Percentiles rank a stretch among this genome's conserved stretches.
Evolutionary conservation across 1,140 invertebrate genomes (phyloP).

Genomic region (Drosophila oshimai): DNA sequence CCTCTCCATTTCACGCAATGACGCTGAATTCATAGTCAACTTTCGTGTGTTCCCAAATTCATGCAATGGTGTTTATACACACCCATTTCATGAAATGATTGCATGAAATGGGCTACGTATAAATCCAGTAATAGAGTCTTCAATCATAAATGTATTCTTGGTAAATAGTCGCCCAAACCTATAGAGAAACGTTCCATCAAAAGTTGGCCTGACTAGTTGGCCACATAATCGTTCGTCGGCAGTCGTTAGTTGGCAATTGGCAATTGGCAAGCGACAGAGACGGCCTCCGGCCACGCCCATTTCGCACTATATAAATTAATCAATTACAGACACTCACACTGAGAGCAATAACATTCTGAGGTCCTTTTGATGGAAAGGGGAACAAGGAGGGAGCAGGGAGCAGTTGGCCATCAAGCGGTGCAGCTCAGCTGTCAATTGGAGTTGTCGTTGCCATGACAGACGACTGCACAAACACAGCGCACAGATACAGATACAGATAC

Average conservation of each 20-base stretch:
- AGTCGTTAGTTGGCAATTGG: background rate
- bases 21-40: too few relatives aligned
- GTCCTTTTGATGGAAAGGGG: constrained; percentile 36
- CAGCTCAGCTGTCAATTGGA: constrained; percentile 70
- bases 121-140: too few relatives aligned
- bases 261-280: constrained; percentile 1
- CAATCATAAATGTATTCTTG: background rate
- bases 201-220: background rate
- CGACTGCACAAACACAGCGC: constrained; percentile 54
- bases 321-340: constrained; percentile 55
- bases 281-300: constrained; percentile 11
- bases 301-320: constrained; percentile 70
- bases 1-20: too few relatives aligned
- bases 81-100: too few relatives aligned
- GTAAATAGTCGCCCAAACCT: background rate
- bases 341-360: constrained; percentile 42
- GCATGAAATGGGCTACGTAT: too few relatives aligned
- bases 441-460: constrained; percentile 69
- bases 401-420: constrained; percentile 55
- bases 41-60: too few relatives aligned
- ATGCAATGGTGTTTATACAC: too few relatives aligned
- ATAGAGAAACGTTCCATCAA: constrained; percentile 11
- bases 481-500: constrained; percentile 12
- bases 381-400: background rate
- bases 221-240: background rate